phyloP scores from a whole-genome alignment of 2,113 vertebrate species.

The Rhea americana region DNA sequence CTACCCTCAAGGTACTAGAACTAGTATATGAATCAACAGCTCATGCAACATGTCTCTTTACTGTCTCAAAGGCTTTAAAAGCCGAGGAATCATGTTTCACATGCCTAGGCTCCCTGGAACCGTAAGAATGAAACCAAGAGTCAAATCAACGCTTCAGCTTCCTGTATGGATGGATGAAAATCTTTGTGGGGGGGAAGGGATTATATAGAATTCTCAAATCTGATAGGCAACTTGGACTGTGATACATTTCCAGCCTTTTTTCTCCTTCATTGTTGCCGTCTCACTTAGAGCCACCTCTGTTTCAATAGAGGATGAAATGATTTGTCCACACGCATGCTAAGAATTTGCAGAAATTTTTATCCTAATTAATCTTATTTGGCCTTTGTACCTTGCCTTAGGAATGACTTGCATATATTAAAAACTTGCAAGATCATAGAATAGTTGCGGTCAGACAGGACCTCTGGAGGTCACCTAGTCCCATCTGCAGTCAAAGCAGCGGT shows the following conservation, averaged over 20 bases:
- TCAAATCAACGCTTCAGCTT: not conserved
- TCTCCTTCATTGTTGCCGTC: not conserved
- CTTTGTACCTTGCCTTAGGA: not conserved
- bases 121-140: not conserved
- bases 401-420: not conserved
- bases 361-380: not conserved
- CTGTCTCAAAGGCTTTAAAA: constrained; percentile 59
- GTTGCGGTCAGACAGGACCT: not conserved
- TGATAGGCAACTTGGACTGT: not conserved
- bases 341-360: not conserved
- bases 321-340: not conserved
- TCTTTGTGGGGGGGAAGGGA: constrained; percentile 53
- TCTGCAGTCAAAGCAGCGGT: not conserved
- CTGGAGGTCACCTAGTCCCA: not conserved
- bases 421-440: not conserved
- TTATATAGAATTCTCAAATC: not conserved
- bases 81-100: constrained; percentile 37
- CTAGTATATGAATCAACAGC: constrained; percentile 56
- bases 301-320: not conserved
- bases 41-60: constrained; percentile 64
- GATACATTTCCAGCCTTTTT: not conserved
- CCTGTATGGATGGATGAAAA: not conserved
- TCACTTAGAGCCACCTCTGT: not conserved
- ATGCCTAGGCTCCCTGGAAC: not conserved
- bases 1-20: constrained; percentile 87